These are phyloP conservation scores for Drosophila pseudoobscura DNA, from an alignment of 1,140 invertebrate species.

Conservation along the genomic window DNA sequence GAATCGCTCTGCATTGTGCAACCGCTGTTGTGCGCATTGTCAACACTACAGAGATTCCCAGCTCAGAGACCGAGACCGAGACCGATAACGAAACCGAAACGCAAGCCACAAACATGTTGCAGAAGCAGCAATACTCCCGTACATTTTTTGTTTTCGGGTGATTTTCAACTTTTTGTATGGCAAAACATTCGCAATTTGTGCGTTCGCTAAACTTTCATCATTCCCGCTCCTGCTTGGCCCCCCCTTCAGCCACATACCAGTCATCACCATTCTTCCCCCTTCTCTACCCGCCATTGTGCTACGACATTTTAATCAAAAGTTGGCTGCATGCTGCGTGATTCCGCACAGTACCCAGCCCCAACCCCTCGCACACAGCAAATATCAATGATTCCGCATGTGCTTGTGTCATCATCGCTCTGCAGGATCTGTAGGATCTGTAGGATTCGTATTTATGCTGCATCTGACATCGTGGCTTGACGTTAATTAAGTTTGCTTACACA, in stretches of 20 bases:
- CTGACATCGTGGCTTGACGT: constrained; percentile 49
- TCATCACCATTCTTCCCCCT: too few relatives aligned
- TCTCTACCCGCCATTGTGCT: constrained; percentile 6
- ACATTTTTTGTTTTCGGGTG: constrained; percentile 31
- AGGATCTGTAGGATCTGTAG: constrained; percentile 5
- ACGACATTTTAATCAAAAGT: constrained; percentile 78
- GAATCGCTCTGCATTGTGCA: constrained; percentile 62
- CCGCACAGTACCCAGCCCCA: neutral
- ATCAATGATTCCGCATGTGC: constrained; percentile 56
- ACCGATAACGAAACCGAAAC: constrained; percentile 5
- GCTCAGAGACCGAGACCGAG: constrained; percentile 1
- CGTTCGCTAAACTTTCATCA: constrained; percentile 44
- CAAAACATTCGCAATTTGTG: constrained; percentile 56
- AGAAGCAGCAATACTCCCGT: constrained; percentile 33
- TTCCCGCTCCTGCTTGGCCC: neutral
- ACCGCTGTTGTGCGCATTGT: constrained; percentile 53
- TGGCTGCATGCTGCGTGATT: constrained; percentile 49
- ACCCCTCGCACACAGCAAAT: constrained; percentile 28
- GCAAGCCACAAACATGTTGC: constrained; percentile 70
- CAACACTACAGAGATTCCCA: constrained; percentile 32
- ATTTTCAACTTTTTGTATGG: constrained; percentile 61
- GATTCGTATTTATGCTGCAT: constrained; percentile 52
- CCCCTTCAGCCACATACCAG: neutral
- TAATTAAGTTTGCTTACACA: constrained; percentile 51
- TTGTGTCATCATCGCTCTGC: constrained; percentile 30